These are phyloP conservation scores for Poecile montanus DNA, from an alignment of 2,797 vertebrate genomes.

Conservation along the genomic window DNA sequence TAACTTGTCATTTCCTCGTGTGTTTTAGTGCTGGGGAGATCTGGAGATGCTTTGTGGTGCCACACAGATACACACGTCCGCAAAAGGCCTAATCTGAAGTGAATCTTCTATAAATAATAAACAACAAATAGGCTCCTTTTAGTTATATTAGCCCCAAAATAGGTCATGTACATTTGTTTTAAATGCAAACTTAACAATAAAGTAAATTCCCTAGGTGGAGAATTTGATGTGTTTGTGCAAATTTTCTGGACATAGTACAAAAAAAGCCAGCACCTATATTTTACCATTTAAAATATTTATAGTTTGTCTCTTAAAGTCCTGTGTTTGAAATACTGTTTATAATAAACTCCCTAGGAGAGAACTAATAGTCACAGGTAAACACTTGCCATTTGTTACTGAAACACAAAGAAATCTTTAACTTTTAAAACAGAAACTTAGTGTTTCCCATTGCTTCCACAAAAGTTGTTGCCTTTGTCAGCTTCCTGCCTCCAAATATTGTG, in stretches of 20 bases:
- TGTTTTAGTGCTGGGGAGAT: slow-evolving; percentile 24
- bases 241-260: slow-evolving; percentile 78
- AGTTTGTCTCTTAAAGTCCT: slow-evolving; percentile 70
- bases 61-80: slow-evolving; percentile 51
- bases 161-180: slow-evolving; percentile 78
- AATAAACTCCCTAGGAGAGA: slow-evolving; percentile 65
- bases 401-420: slow-evolving; percentile 2
- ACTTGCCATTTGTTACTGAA: slow-evolving; percentile 39
- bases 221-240: slow-evolving; percentile 76
- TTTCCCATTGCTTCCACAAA: neutral
- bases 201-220: slow-evolving; percentile 71
- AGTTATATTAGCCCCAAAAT: slow-evolving; percentile 80
- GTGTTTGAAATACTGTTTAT: slow-evolving; percentile 75
- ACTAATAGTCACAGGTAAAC: slow-evolving; percentile 41
- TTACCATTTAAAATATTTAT: slow-evolving; percentile 80
- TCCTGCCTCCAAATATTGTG: neutral
- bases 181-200: slow-evolving; percentile 80
- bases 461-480: neutral
- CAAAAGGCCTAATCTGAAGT: slow-evolving; percentile 76
- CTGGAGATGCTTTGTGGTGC: slow-evolving; percentile 37
- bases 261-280: slow-evolving; percentile 72
- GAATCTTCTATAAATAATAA: slow-evolving; percentile 83
- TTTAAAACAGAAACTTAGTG: neutral
- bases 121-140: slow-evolving; percentile 80
- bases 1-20: slow-evolving; percentile 64